Conservation (phyloP, 2,113 vertebrate species). For the Motacilla tschutschensis region DNA sequence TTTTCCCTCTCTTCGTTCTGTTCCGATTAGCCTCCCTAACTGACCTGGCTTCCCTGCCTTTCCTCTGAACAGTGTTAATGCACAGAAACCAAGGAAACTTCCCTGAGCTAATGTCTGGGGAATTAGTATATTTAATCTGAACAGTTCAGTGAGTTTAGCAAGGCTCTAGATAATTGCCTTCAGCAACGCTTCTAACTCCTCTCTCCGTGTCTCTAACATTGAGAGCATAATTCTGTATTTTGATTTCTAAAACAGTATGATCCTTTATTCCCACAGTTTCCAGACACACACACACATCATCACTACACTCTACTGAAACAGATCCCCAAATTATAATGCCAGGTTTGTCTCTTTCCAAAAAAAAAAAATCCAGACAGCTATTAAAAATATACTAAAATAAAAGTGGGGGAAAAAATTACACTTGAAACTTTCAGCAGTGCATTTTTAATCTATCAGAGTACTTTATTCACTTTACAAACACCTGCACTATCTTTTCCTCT, state of each 20-base stretch:
- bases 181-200: not conserved
- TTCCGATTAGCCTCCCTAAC: not conserved
- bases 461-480: not conserved
- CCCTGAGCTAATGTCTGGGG: not conserved
- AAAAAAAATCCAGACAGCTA: not conserved
- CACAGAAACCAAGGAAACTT: not conserved
- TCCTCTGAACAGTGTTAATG: not conserved
- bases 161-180: slow-evolving; percentile 8
- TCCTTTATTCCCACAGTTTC: not conserved
- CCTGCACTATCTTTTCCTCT: not conserved
- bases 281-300: not conserved
- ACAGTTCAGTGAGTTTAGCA: not conserved
- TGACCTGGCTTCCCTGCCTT: not conserved
- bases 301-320: not conserved
- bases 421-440: not conserved
- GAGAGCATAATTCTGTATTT: slow-evolving; percentile 24
- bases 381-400: not conserved
- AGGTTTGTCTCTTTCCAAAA: not conserved
- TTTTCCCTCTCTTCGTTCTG: not conserved
- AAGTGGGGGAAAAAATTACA: not conserved
- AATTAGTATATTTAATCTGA: slow-evolving; percentile 21
- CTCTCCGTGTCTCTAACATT: not conserved
- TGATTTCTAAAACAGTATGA: not conserved
- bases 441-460: not conserved
- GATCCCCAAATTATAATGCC: slow-evolving; percentile 1